Evolutionary conservation across 64 coral and sea anemone genomes (phyloP).

Genomic region (Platygyra sinensis): DNA sequence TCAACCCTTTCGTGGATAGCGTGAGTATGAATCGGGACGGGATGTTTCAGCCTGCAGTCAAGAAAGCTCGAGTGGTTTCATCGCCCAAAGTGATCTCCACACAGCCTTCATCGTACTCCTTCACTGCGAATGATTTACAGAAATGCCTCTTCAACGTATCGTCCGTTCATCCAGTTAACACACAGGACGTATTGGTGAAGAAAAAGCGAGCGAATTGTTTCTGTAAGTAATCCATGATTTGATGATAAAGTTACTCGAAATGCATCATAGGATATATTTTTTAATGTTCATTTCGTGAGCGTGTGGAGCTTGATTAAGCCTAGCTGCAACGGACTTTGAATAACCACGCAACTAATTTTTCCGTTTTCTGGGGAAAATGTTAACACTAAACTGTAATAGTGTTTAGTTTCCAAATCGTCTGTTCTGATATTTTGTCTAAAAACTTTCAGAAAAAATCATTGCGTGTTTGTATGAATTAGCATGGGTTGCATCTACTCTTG

Average conservation of each 20-base stretch:
- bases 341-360: background rate
- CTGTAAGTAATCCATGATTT: slow-evolving; percentile 7
- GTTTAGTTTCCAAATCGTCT: no score
- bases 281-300: background rate
- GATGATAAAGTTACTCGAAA: background rate
- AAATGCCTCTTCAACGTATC: slow-evolving; percentile 18
- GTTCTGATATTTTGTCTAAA: no score
- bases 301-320: background rate
- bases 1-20: background rate
- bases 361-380: no score
- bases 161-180: background rate
- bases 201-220: slow-evolving; percentile 24
- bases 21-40: background rate
- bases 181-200: background rate
- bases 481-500: background rate
- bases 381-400: no score
- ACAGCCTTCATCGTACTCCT: background rate
- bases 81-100: background rate
- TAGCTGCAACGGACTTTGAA: background rate
- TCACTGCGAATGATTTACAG: background rate
- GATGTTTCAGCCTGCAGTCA: background rate
- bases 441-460: no score
- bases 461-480: no score
- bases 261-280: background rate
- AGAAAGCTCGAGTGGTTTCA: background rate